A percentile compares a stretch with the other conserved stretches of the same genome.
Conservation (phyloP, 2,888 invertebrate species). For the Hyppa rectilinea region DNA sequence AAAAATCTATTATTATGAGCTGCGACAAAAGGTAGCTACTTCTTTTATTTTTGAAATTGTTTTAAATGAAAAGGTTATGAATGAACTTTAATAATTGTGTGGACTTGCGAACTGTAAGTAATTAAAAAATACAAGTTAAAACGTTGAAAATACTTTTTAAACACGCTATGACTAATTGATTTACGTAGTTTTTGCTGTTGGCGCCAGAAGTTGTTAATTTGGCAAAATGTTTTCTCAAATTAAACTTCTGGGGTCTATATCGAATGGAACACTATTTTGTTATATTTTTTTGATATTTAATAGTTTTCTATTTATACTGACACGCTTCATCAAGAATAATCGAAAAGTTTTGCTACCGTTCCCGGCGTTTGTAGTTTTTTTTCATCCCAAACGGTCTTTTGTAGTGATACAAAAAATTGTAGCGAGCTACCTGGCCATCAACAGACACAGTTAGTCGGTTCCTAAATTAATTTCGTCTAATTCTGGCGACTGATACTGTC, state of each 20-base stretch:
- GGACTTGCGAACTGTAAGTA: slow-evolving; percentile 8
- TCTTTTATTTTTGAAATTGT: slow-evolving; percentile 37
- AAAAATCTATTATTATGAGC: slow-evolving; percentile 67
- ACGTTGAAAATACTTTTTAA: slow-evolving; percentile 22
- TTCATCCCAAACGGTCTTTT: slow-evolving; percentile 74
- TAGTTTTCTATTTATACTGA: slow-evolving; percentile 86
- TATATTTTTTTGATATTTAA: slow-evolving; percentile 78
- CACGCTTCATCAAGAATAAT: slow-evolving; percentile 84
- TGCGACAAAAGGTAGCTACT: slow-evolving; percentile 49
- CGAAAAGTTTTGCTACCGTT: slow-evolving; percentile 87
- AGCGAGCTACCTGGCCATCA: slow-evolving; percentile 80
- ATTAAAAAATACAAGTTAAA: slow-evolving; percentile 7
- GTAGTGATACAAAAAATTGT: slow-evolving; percentile 70
- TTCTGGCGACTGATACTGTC: slow-evolving; percentile 81
- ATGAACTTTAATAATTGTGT: background rate
- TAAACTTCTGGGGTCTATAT: slow-evolving; percentile 73
- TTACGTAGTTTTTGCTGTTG: slow-evolving; percentile 72
- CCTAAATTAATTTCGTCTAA: slow-evolving; percentile 87
- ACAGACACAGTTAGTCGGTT: slow-evolving; percentile 76
- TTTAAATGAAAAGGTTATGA: slow-evolving; percentile 23
- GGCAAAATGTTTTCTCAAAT: slow-evolving; percentile 70
- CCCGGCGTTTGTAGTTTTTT: slow-evolving; percentile 74
- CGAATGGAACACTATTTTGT: slow-evolving; percentile 73
- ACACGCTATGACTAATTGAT: slow-evolving; percentile 55
- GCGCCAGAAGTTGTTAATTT: slow-evolving; percentile 79